Percentiles rank a stretch among this genome's conserved stretches.
These are phyloP conservation scores for Lepidurus couesii DNA, from an alignment of 1,140 invertebrate species.

Conservation along the genomic window DNA sequence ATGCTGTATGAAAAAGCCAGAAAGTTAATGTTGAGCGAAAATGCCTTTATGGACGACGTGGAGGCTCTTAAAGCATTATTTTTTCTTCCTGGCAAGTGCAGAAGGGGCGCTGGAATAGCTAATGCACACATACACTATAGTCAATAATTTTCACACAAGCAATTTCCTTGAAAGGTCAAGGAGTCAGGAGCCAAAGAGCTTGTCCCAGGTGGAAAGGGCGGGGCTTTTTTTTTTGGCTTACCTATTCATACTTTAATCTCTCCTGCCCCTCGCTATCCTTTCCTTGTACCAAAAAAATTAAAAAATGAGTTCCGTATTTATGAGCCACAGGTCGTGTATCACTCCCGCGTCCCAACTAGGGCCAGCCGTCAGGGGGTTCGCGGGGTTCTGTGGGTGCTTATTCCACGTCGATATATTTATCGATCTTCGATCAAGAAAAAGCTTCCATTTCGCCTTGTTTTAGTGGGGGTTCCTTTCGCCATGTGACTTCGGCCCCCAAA, in stretches of 20 bases:
- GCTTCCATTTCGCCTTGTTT: neutral
- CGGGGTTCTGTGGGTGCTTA: neutral
- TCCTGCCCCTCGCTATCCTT: neutral
- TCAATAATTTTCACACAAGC: too few species aligned
- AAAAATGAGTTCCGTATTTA: neutral
- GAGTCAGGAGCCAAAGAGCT: too few species aligned
- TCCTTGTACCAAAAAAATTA: neutral
- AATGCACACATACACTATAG: too few species aligned
- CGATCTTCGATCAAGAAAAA: neutral
- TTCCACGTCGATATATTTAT: constrained; percentile 4
- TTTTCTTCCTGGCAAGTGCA: too few species aligned
- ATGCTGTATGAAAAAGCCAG: too few species aligned
- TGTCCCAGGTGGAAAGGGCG: neutral
- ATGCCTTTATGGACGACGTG: too few species aligned
- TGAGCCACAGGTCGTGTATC: constrained; percentile 17
- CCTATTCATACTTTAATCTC: neutral
- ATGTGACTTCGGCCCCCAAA: neutral
- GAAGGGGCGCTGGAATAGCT: too few species aligned
- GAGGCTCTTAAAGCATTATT: too few species aligned
- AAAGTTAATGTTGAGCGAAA: too few species aligned
- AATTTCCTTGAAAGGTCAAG: too few species aligned
- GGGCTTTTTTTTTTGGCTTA: neutral
- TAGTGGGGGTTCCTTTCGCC: neutral
- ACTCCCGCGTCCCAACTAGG: neutral
- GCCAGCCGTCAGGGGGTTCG: neutral